These are phyloP conservation scores for Lontra canadensis DNA, from an alignment of 2,113 vertebrate species.

Conservation along the genomic window DNA sequence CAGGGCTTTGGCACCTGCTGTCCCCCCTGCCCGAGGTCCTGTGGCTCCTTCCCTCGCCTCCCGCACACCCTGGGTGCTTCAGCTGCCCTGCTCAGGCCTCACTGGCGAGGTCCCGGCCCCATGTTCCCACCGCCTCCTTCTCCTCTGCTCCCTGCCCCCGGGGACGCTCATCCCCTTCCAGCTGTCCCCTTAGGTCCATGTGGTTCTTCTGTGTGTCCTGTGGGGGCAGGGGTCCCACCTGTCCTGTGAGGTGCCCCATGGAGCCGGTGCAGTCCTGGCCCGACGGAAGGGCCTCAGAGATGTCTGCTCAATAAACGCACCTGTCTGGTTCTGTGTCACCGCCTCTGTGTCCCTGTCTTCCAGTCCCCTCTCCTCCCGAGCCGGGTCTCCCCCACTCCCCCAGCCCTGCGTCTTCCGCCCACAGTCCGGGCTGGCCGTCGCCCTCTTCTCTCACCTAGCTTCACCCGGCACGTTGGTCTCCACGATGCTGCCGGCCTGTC, in stretches of 20 bases:
- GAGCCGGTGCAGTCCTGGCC: fast-evolving
- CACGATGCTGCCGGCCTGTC: neutral
- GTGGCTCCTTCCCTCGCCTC: fast-evolving
- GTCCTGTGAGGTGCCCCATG: neutral
- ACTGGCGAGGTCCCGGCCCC: too few species aligned
- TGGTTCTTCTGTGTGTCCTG: too few species aligned
- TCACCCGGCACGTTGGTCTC: neutral
- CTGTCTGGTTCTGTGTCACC: fast-evolving
- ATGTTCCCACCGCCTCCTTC: fast-evolving
- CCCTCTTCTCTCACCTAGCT: neutral
- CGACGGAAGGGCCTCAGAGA: fast-evolving
- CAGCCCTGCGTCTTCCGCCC: neutral
- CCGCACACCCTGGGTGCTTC: neutral
- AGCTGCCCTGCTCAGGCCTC: neutral
- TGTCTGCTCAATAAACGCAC: fast-evolving
- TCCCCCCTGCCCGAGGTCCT: neutral
- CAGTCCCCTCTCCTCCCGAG: neutral
- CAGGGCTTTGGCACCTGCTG: neutral
- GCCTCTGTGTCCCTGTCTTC: fast-evolving
- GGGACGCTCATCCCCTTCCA: fast-evolving
- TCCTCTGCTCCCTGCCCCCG: fast-evolving
- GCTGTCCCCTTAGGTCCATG: fast-evolving
- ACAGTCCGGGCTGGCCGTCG: fast-evolving
- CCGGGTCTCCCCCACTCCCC: neutral
- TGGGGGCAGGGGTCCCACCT: fast-evolving